Base-by-base conservation (phyloP, 2,797 vertebrate species). In the Lagocephalus sceleratus region DNA sequence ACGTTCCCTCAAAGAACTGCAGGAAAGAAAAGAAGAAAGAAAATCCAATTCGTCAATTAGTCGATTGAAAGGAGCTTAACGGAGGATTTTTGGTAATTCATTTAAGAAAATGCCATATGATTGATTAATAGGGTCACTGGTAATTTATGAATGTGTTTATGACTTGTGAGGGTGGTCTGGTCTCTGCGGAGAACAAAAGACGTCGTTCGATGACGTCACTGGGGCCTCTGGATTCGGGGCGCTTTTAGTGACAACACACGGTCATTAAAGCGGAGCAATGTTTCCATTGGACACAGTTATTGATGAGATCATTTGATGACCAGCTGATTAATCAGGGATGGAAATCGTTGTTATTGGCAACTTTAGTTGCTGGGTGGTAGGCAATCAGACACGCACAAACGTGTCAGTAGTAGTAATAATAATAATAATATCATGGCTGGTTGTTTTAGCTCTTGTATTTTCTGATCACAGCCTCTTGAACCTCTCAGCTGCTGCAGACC, bases 401-500 rank as follows among this genome's bases (percentile, higher is more conserved):
- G n/a, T n/a, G n/a, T n/a, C 32, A 35, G 12, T 12, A 35, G 14
- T 14, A 14, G 10, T 29, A 10, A 29, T 29, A 29, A 29, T 25
- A 25, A 25, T 25, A 4, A 25, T 5, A 8, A 29, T 29, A n/a
- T 25, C 5, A 25, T 6, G 8, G 8, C 25, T 29, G 26, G 8
- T 29, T 29, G 0, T 29, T 29, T 29, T 29, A 29, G 26, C 26
- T 29, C 26, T 25, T 25, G 1, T 29, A 29, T 29, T 10, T 2
- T 29, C 26, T 29, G 7, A 29, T 11, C 26, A 29, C 5, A 54
- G 17, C 25, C 57, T 58, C 15, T 26, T n/a, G 22, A 2, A 45
- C 42, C 39, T 69, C 44, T 50, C 48, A 52, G 20, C 47, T 43
- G 40, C 26, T 25, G 17, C 39, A 58, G 32, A 42, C 42, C 16